A percentile compares a stretch with the other conserved stretches of the same genome.
Conservation (phyloP, 2,113 vertebrate genomes). For the Leptodactylus fuscus region DNA sequence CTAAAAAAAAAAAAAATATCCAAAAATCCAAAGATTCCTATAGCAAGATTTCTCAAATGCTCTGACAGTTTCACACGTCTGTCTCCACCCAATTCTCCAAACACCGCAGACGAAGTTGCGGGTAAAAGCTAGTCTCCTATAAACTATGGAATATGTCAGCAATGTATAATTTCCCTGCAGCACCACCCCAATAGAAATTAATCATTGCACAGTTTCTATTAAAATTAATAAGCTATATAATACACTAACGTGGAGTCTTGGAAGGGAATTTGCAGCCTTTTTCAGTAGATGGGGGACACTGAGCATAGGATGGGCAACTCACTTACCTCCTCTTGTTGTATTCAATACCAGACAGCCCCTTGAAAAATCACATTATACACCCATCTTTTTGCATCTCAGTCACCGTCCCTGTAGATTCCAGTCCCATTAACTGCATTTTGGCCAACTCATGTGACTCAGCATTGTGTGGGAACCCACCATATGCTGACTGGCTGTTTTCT, state of each 20-base stretch:
- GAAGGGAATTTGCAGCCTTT: background rate
- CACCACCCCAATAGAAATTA: background rate
- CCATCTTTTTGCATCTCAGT: background rate
- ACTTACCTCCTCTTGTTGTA: background rate
- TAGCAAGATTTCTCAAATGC: too few species aligned
- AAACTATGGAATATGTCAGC: too few species aligned
- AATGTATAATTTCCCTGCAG: too few species aligned
- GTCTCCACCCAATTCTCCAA: too few species aligned
- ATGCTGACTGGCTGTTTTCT: background rate
- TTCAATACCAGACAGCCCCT: background rate
- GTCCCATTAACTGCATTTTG: background rate
- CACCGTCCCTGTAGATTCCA: background rate
- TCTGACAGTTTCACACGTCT: too few species aligned
- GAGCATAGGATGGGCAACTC: too few species aligned
- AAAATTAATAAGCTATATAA: background rate
- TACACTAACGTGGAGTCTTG: background rate
- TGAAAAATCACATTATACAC: background rate
- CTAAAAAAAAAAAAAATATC: too few species aligned
- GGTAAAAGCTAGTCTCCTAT: too few species aligned
- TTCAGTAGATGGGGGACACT: too few species aligned
- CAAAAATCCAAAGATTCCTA: too few species aligned
- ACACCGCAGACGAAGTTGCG: too few species aligned
- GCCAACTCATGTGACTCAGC: conserved; percentile 11
- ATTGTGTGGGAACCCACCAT: background rate
- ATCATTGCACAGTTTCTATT: background rate